phyloP scores from a whole-genome alignment of 2,888 invertebrate species.

The Mimachlamys varia region DNA sequence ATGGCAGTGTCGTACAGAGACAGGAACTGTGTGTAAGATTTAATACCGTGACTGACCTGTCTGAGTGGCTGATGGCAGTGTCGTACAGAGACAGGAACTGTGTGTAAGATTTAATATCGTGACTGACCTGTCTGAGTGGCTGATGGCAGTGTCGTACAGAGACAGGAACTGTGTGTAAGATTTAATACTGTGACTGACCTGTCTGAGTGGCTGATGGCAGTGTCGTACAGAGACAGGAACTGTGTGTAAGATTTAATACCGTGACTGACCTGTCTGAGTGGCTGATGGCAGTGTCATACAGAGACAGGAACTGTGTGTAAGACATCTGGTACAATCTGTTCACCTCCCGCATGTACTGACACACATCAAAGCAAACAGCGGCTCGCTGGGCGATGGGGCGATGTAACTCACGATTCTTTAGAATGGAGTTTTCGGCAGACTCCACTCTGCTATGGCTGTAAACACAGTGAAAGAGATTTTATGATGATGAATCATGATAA shows the following conservation, averaged over 20 bases:
- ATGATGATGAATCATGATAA: background rate
- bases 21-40: no score
- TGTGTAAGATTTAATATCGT: no score
- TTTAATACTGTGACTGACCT: no score
- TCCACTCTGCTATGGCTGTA: slow-evolving; percentile 77
- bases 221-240: no score
- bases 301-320: slow-evolving; percentile 75
- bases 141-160: no score
- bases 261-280: slow-evolving; percentile 79
- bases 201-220: slow-evolving; percentile 78
- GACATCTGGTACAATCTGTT: slow-evolving; percentile 78
- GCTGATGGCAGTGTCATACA: slow-evolving; percentile 78
- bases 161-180: background rate
- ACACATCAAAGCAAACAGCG: slow-evolving; percentile 79
- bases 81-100: no score
- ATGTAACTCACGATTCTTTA: slow-evolving; percentile 77
- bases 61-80: no score
- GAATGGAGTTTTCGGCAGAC: slow-evolving; percentile 71
- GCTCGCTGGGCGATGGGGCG: slow-evolving; percentile 78
- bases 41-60: slow-evolving; percentile 71
- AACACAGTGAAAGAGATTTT: slow-evolving; percentile 38
- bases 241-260: no score
- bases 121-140: background rate
- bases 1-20: no score
- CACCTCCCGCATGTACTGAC: slow-evolving; percentile 78